These are phyloP conservation scores for Nomada ruficornis DNA, from an alignment of 2,888 invertebrate species.

Conservation along the genomic window DNA sequence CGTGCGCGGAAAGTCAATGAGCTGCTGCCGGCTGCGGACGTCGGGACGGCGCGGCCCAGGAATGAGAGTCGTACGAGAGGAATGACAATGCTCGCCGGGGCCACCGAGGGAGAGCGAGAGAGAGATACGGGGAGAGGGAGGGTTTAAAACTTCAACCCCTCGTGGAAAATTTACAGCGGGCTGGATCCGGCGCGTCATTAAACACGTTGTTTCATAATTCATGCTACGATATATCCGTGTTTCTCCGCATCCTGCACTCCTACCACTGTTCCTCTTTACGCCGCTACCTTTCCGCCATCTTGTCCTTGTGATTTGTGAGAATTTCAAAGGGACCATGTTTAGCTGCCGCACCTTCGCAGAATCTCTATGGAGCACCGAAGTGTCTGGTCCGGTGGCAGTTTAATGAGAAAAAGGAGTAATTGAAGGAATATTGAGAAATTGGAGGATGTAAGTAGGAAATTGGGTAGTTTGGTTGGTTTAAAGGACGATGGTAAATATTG, in stretches of 20 bases:
- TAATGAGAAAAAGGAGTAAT: not conserved
- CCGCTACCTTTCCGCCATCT: not conserved
- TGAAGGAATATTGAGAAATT: not conserved
- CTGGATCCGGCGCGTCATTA: conserved; percentile 83
- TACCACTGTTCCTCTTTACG: conserved; percentile 3
- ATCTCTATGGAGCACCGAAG: too few relatives aligned
- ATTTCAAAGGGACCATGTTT: not conserved
- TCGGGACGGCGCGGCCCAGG: conserved; percentile 62
- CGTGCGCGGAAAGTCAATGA: conserved; percentile 72
- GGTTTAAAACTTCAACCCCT: conserved; percentile 78
- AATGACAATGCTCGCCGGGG: conserved; percentile 76
- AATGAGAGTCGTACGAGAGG: conserved; percentile 72
- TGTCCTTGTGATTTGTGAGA: not conserved
- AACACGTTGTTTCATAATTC: conserved; percentile 84
- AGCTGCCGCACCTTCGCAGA: not conserved
- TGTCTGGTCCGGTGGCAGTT: not conserved
- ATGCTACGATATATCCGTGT: conserved; percentile 73
- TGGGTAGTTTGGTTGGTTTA: not conserved
- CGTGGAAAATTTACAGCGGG: conserved; percentile 81
- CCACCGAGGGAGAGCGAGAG: conserved; percentile 66
- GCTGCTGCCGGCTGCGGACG: conserved; percentile 48
- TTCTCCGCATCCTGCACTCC: conserved; percentile 32
- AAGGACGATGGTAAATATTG: not conserved
- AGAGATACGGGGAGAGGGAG: conserved; percentile 61
- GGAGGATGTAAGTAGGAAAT: not conserved